Conservation (phyloP, 2,113 vertebrate species). For the Kryptolebias marmoratus region DNA sequence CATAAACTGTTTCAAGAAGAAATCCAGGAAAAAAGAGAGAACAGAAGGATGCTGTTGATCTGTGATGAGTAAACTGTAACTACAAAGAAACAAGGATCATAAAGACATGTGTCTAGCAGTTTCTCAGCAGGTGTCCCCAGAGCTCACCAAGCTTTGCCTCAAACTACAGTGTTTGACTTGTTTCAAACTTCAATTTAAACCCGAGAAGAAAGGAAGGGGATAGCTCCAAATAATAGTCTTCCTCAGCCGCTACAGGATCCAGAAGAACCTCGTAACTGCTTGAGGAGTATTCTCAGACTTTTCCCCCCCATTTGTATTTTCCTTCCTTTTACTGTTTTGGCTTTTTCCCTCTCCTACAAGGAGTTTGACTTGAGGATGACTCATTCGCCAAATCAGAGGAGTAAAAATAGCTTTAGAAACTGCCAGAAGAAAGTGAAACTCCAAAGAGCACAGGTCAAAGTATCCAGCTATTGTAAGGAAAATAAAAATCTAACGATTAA, state of each 20-base stretch:
- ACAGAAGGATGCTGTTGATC: conserved; percentile 21
- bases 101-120: conserved; percentile 42
- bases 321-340: conserved; percentile 24
- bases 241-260: conserved; percentile 42
- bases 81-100: conserved; percentile 54
- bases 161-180: conserved; percentile 53
- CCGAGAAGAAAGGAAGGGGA: conserved; percentile 45
- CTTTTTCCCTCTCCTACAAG: conserved; percentile 35
- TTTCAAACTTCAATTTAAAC: conserved; percentile 43
- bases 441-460: conserved; percentile 29
- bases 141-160: conserved; percentile 47
- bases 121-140: conserved; percentile 61
- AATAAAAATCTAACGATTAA: conserved; percentile 20
- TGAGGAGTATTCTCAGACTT: conserved; percentile 23
- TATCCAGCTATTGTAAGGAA: not conserved
- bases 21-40: conserved; percentile 6
- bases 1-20: conserved; percentile 9
- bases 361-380: conserved; percentile 31
- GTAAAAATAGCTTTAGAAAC: conserved; percentile 46
- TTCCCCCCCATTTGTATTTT: conserved; percentile 17
- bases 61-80: conserved; percentile 39
- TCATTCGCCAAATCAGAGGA: conserved; percentile 39
- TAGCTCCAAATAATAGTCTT: conserved; percentile 51
- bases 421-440: conserved; percentile 31
- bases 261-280: conserved; percentile 33